phyloP scores from a whole-genome alignment of 2,113 vertebrate species.

The Hippoglossus stenolepis region DNA sequence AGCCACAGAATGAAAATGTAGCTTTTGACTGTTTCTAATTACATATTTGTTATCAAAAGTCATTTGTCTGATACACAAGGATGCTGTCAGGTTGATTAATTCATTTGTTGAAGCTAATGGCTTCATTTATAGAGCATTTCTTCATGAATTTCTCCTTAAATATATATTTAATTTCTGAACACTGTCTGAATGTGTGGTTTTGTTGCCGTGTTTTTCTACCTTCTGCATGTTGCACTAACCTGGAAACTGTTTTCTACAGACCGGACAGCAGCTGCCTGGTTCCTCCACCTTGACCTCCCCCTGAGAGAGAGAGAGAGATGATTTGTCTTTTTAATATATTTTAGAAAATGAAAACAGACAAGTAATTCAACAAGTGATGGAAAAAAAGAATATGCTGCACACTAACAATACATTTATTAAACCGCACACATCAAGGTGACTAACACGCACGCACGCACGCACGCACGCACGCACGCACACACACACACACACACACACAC shows the following conservation, averaged over 20 bases:
- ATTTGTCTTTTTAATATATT: background rate
- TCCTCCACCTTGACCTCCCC: conserved; percentile 85
- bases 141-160: background rate
- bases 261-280: conserved; percentile 86
- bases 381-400: too few relatives aligned
- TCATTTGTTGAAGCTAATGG: background rate
- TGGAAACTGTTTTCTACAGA: conserved; percentile 80
- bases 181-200: background rate
- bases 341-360: background rate
- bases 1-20: background rate
- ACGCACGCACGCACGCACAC: too few relatives aligned
- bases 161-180: background rate
- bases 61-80: background rate
- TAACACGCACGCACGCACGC: too few relatives aligned
- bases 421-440: too few relatives aligned
- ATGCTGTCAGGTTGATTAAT: background rate
- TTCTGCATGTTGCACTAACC: conserved; percentile 71
- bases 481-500: too few relatives aligned
- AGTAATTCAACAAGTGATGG: background rate
- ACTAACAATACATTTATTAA: too few relatives aligned
- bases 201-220: background rate
- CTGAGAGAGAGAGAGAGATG: conserved; percentile 62
- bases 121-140: background rate
- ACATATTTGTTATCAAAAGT: background rate
- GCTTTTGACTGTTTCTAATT: background rate